These are phyloP conservation scores for Graphium colonna DNA, from an alignment of 2,888 invertebrate species.

Conservation along the genomic window DNA sequence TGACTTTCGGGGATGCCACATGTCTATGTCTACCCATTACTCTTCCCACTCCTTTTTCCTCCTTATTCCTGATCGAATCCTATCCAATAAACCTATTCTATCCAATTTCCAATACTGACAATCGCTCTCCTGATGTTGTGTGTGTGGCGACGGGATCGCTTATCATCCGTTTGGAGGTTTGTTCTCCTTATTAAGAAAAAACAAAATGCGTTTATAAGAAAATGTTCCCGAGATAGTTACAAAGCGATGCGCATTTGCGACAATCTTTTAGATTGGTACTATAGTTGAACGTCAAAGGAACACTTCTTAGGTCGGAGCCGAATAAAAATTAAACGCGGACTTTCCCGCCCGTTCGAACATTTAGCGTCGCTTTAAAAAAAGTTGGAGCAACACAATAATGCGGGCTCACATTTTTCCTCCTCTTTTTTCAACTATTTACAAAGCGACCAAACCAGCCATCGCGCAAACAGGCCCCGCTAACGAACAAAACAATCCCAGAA, in stretches of 20 bases:
- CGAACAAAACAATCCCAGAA: slow-evolving; percentile 38
- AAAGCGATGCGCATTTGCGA: not conserved
- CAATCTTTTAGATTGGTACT: not conserved
- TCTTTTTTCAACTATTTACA: slow-evolving; percentile 29
- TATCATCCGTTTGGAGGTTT: too few relatives aligned
- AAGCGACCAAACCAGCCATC: slow-evolving; percentile 22
- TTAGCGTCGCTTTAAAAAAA: slow-evolving; percentile 7
- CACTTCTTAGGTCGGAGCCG: slow-evolving; percentile 1
- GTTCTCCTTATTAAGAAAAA: too few relatives aligned
- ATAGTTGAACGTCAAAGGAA: slow-evolving; percentile 11
- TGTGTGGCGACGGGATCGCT: too few relatives aligned
- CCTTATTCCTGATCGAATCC: too few relatives aligned
- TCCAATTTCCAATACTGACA: too few relatives aligned
- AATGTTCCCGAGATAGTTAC: slow-evolving; percentile 25
- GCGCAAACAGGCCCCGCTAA: slow-evolving; percentile 16
- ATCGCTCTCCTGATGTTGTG: too few relatives aligned
- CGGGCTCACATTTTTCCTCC: not conserved
- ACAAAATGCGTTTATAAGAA: slow-evolving; percentile 22
- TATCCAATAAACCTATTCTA: too few relatives aligned
- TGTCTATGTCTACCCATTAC: too few relatives aligned
- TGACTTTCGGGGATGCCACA: too few relatives aligned
- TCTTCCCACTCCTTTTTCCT: too few relatives aligned
- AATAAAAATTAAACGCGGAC: slow-evolving; percentile 3
- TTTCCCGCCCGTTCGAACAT: slow-evolving; percentile 10
- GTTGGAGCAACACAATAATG: not conserved